Evolutionary conservation across 2,888 invertebrate genomes (phyloP).

Genomic region (Amiota minor): DNA sequence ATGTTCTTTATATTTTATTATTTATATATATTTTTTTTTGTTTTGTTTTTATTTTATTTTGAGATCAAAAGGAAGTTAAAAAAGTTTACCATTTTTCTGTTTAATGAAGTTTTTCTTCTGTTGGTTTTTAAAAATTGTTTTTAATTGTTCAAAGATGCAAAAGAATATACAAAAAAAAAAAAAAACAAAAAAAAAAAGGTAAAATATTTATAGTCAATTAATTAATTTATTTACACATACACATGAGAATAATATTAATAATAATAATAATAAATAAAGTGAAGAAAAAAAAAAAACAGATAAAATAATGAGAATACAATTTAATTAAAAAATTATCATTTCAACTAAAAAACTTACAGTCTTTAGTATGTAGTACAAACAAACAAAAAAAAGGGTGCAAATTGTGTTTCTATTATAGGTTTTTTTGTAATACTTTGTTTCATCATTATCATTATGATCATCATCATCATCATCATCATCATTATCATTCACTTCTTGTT

Average conservation of each 20-base stretch:
- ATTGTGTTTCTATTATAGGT: constrained; percentile 23
- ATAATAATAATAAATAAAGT: not conserved
- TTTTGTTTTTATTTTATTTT: constrained; percentile 6
- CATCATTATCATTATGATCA: constrained; percentile 12
- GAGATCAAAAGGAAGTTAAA: constrained; percentile 30
- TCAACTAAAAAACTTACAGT: constrained; percentile 27
- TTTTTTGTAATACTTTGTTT: constrained; percentile 29
- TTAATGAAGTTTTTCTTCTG: constrained; percentile 37
- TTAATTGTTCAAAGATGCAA: constrained; percentile 23
- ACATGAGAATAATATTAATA: constrained; percentile 17
- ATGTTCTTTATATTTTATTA: constrained; percentile 12
- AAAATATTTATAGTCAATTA: not conserved
- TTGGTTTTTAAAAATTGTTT: constrained; percentile 20
- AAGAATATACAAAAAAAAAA: constrained; percentile 43
- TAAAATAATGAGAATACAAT: constrained; percentile 6
- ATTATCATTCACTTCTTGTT: not conserved
- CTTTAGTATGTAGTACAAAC: constrained; percentile 27
- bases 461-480: constrained; percentile 3
- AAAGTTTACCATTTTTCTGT: constrained; percentile 32
- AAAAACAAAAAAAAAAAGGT: constrained; percentile 28
- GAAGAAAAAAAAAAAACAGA: constrained; percentile 17
- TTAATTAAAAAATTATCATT: not conserved
- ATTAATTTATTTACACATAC: constrained; percentile 36
- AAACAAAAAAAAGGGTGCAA: constrained; percentile 7
- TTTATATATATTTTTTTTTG: constrained; percentile 8